Conservation (phyloP, 2,888 invertebrate species). For the Drosophila leonis region DNA sequence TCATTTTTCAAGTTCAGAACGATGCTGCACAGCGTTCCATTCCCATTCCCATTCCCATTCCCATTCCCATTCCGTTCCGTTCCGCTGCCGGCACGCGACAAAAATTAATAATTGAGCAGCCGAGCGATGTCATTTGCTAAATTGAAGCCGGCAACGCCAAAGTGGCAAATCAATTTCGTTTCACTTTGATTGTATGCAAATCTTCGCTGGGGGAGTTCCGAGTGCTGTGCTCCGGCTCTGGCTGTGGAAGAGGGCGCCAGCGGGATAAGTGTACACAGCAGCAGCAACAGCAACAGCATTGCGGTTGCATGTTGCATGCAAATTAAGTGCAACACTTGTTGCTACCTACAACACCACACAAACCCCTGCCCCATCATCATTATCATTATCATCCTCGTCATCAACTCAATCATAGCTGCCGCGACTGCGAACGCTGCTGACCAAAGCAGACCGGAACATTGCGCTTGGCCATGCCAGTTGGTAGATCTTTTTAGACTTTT, state of each 20-base stretch:
- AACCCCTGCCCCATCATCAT: constrained; percentile 8
- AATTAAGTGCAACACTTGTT: constrained; percentile 77
- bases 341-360: constrained; percentile 37
- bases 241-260: neutral
- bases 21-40: constrained; percentile 3
- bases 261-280: neutral
- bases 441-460: neutral
- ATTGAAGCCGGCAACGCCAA: constrained; percentile 68
- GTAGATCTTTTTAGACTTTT: neutral
- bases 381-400: constrained; percentile 13
- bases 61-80: constrained; percentile 3
- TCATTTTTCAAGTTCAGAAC: constrained; percentile 75
- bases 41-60: neutral
- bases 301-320: constrained; percentile 72
- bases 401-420: constrained; percentile 15
- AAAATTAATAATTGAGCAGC: constrained; percentile 77
- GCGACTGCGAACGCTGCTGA: neutral
- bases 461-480: neutral
- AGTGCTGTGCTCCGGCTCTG: constrained; percentile 8
- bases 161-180: constrained; percentile 77
- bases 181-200: constrained; percentile 79
- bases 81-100: constrained; percentile 71
- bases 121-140: constrained; percentile 70
- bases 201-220: constrained; percentile 57
- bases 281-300: constrained; percentile 10